Conservation (phyloP, 92 coral and sea anemone genomes). For the Epizoanthus scotinus region DNA sequence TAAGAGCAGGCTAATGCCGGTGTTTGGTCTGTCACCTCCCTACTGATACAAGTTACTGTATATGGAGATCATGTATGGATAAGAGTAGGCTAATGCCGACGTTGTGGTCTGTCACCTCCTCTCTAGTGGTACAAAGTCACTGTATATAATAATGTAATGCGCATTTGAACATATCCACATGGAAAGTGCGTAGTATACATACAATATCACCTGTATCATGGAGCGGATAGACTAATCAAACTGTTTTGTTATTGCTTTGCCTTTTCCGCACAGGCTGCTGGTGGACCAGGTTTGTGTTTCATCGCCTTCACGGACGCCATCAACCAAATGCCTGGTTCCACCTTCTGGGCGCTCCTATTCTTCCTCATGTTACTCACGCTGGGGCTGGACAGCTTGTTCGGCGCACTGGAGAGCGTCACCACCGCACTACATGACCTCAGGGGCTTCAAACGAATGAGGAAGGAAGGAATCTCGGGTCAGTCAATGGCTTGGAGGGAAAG, state of each 20-base stretch:
- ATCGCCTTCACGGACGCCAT: constrained; percentile 97
- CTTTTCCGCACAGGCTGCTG: constrained; percentile 62
- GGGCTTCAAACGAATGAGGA: constrained; percentile 70
- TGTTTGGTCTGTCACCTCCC: too few species aligned
- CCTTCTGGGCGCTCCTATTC: constrained; percentile 90
- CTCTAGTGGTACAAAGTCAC: too few species aligned
- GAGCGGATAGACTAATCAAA: neutral
- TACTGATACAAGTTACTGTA: too few species aligned
- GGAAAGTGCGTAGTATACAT: too few species aligned
- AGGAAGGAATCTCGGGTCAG: constrained; percentile 83
- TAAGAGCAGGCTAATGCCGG: too few species aligned
- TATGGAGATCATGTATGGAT: too few species aligned
- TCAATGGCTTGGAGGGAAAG: neutral
- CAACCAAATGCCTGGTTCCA: constrained; percentile 90
- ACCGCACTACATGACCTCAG: constrained; percentile 85
- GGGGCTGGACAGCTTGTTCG: constrained; percentile 93
- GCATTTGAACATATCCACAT: too few species aligned
- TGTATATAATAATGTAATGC: too few species aligned
- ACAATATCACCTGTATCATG: too few species aligned
- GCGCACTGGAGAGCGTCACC: constrained; percentile 91
- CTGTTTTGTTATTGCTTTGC: too few species aligned
- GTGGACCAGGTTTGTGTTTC: constrained; percentile 93
- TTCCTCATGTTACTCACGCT: constrained; percentile 89
- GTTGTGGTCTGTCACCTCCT: too few species aligned
- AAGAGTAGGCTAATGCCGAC: too few species aligned